A percentile compares a stretch with the other conserved stretches of the same genome.
Evolutionary conservation across 1,140 invertebrate species (phyloP).

Genomic region (Copidosoma floridanum): DNA sequence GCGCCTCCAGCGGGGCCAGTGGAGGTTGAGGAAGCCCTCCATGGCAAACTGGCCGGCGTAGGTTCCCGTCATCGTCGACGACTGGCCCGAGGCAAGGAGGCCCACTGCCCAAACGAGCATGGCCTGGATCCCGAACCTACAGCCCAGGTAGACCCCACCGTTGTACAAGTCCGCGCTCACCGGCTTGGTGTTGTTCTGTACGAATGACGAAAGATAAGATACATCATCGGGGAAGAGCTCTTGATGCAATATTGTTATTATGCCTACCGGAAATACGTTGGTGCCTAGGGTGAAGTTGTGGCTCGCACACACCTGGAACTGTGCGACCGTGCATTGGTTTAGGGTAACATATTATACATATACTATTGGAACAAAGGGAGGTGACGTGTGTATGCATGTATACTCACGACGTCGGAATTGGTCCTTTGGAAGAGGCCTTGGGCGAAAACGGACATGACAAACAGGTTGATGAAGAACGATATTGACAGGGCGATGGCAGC

Average conservation of each 20-base stretch:
- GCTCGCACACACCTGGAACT: conserved; percentile 51
- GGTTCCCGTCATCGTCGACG: conserved; percentile 87
- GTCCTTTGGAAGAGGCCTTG: conserved; percentile 75
- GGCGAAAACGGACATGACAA: conserved; percentile 87
- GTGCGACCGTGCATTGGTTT: too few relatives aligned
- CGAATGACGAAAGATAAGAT: too few relatives aligned
- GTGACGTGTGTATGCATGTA: too few relatives aligned
- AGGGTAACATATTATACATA: too few relatives aligned
- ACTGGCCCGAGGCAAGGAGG: conserved; percentile 86
- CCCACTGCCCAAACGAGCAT: conserved; percentile 90
- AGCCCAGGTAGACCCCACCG: conserved; percentile 84
- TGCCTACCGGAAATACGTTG: conserved; percentile 41
- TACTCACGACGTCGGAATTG: conserved; percentile 68
- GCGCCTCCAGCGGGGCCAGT: conserved; percentile 86
- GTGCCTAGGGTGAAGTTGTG: conserved; percentile 51
- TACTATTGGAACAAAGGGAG: too few relatives aligned
- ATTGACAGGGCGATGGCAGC: conserved; percentile 77
- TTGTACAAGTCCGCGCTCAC: conserved; percentile 78
- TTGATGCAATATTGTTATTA: not conserved
- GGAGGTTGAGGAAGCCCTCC: conserved; percentile 87
- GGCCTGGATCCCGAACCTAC: conserved; percentile 74
- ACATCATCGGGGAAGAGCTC: too few relatives aligned
- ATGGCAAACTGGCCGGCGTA: conserved; percentile 77
- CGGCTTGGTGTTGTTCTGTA: conserved; percentile 56
- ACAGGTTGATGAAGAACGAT: conserved; percentile 88